Conservation (phyloP, 2,797 vertebrate genomes). For the Neoniphon sammara region DNA sequence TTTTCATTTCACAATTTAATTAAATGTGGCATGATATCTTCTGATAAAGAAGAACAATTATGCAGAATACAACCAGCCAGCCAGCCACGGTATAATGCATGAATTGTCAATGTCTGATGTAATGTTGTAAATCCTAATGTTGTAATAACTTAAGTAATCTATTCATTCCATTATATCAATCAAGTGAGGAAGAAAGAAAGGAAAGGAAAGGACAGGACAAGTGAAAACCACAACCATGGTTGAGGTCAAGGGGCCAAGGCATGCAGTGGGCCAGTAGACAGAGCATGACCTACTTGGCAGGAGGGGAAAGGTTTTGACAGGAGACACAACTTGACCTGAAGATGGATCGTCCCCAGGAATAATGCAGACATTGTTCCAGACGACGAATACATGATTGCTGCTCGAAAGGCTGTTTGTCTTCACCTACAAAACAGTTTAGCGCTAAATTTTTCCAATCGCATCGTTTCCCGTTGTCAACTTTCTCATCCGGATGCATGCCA, state of each 20-base stretch:
- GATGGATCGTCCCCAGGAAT: slow-evolving; percentile 58
- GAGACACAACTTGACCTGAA: slow-evolving; percentile 48
- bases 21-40: not conserved
- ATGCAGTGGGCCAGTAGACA: slow-evolving; percentile 38
- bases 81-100: not conserved
- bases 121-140: not conserved
- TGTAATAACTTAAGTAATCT: no score
- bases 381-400: slow-evolving; percentile 5
- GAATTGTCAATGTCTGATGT: not conserved
- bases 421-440: slow-evolving; percentile 50
- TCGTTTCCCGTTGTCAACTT: slow-evolving; percentile 29
- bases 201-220: slow-evolving; percentile 9
- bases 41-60: not conserved
- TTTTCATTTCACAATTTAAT: slow-evolving; percentile 11
- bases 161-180: no score
- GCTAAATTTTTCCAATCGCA: slow-evolving; percentile 55
- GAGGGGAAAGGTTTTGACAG: slow-evolving; percentile 51
- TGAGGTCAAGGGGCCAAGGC: slow-evolving; percentile 40
- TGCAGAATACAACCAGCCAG: not conserved
- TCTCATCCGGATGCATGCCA: slow-evolving; percentile 24
- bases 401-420: slow-evolving; percentile 48
- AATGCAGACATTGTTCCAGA: slow-evolving; percentile 54
- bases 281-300: slow-evolving; percentile 49
- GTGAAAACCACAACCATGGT: slow-evolving; percentile 29
- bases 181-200: not conserved